A percentile compares a stretch with the other conserved stretches of the same genome.
These are phyloP conservation scores for Tauraco erythrolophus DNA, from an alignment of 2,113 vertebrate genomes.

Conservation along the genomic window DNA sequence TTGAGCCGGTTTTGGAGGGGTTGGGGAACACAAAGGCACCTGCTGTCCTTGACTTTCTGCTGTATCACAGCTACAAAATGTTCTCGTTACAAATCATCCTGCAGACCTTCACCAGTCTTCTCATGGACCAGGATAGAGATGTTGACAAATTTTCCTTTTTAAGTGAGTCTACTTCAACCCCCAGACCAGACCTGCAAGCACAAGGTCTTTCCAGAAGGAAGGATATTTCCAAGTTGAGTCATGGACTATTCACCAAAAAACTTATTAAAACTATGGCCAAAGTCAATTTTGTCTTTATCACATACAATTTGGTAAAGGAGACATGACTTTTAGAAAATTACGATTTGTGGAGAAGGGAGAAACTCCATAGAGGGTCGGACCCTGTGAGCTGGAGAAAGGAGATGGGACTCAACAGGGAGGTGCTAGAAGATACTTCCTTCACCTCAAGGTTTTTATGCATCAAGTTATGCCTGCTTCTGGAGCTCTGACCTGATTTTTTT, in stretches of 20 bases:
- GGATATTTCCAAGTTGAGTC: not conserved
- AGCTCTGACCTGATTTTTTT: not conserved
- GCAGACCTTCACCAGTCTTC: not conserved
- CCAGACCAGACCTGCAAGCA: fast-evolving
- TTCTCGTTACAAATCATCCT: not conserved
- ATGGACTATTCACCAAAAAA: not conserved
- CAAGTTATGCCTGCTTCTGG: not conserved
- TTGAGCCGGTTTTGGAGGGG: not conserved
- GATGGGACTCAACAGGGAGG: fast-evolving
- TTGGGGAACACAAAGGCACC: not conserved
- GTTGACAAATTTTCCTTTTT: not conserved
- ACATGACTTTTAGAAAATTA: not conserved
- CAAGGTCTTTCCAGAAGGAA: not conserved
- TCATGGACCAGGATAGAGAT: not conserved
- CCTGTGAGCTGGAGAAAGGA: not conserved
- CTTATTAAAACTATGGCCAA: not conserved
- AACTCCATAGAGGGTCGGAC: not conserved
- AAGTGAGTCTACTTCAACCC: not conserved
- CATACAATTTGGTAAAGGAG: not conserved
- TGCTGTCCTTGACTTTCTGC: not conserved
- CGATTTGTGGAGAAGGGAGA: not conserved
- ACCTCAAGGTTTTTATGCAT: fast-evolving
- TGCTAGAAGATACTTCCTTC: not conserved
- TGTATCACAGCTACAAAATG: fast-evolving
- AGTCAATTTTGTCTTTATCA: not conserved